Evolutionary conservation across 1,140 invertebrate species (phyloP).

Genomic region (Venustaconcha ellipsiformis): DNA sequence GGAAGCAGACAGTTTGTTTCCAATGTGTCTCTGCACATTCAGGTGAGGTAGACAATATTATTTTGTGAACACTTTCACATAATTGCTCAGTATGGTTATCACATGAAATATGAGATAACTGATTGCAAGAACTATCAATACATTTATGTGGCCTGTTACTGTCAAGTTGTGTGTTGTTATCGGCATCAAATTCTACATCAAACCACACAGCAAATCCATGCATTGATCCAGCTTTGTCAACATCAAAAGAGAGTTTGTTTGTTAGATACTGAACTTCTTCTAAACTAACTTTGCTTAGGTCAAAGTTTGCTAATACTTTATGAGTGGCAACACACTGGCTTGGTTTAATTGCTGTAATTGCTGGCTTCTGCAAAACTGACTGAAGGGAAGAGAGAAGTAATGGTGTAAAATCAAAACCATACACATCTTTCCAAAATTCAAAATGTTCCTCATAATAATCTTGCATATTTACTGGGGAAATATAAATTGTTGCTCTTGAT

Average conservation of each 20-base stretch:
- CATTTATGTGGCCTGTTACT: not conserved
- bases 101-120: not conserved
- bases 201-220: slow-evolving; percentile 66
- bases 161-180: slow-evolving; percentile 2
- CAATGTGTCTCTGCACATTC: slow-evolving; percentile 88
- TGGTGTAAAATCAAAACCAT: slow-evolving; percentile 63
- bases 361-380: slow-evolving; percentile 48
- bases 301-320: slow-evolving; percentile 47
- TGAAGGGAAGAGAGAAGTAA: slow-evolving; percentile 35
- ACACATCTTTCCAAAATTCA: slow-evolving; percentile 61
- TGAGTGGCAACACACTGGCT: slow-evolving; percentile 43
- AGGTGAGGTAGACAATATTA: slow-evolving; percentile 50
- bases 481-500: slow-evolving; percentile 50
- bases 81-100: slow-evolving; percentile 3
- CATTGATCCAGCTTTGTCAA: slow-evolving; percentile 41
- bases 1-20: slow-evolving; percentile 99
- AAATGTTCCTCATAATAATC: slow-evolving; percentile 51
- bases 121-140: not conserved
- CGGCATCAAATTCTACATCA: slow-evolving; percentile 56
- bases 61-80: not conserved
- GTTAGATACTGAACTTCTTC: slow-evolving; percentile 49
- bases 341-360: slow-evolving; percentile 41
- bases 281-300: slow-evolving; percentile 52
- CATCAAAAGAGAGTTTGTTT: slow-evolving; percentile 40
- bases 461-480: slow-evolving; percentile 55